Conservation (phyloP, 2,888 invertebrate genomes). For the Chalcosyrphus nemorum region DNA sequence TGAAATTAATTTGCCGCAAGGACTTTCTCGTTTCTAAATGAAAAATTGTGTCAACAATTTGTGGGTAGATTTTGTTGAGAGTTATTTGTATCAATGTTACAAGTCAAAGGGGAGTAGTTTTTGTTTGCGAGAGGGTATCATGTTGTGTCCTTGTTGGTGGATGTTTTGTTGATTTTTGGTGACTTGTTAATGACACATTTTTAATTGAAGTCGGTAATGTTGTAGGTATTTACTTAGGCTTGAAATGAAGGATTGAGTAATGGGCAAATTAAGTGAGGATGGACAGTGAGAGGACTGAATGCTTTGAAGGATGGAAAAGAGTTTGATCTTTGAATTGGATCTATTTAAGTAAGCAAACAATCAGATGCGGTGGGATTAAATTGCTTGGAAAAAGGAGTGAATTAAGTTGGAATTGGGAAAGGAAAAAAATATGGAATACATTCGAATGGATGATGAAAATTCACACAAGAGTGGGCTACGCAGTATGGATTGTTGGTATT, state of each 20-base stretch:
- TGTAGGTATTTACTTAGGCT: constrained; percentile 32
- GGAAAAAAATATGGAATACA: too few species aligned
- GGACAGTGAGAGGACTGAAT: background rate
- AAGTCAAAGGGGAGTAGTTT: constrained; percentile 10
- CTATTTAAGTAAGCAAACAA: background rate
- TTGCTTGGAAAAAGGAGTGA: background rate
- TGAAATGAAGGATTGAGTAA: constrained; percentile 3
- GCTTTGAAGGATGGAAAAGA: background rate
- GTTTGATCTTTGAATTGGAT: background rate
- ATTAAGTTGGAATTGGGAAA: too few species aligned
- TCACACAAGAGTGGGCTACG: too few species aligned
- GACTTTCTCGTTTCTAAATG: constrained; percentile 31
- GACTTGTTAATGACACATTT: constrained; percentile 59
- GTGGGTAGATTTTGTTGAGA: constrained; percentile 1
- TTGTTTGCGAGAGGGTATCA: constrained; percentile 22
- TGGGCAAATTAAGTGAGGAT: background rate
- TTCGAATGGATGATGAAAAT: too few species aligned
- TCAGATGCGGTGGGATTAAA: background rate
- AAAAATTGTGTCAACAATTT: constrained; percentile 50
- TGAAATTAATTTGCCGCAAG: constrained; percentile 69
- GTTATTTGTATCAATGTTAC: constrained; percentile 10
- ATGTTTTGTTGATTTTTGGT: constrained; percentile 4
- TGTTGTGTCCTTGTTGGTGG: constrained; percentile 13
- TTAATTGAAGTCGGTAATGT: constrained; percentile 42
- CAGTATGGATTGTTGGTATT: too few species aligned